Percentiles rank a stretch among this genome's conserved stretches.
These are phyloP conservation scores for Pandemis heparana DNA, from an alignment of 2,888 invertebrate genomes.

Conservation along the genomic window DNA sequence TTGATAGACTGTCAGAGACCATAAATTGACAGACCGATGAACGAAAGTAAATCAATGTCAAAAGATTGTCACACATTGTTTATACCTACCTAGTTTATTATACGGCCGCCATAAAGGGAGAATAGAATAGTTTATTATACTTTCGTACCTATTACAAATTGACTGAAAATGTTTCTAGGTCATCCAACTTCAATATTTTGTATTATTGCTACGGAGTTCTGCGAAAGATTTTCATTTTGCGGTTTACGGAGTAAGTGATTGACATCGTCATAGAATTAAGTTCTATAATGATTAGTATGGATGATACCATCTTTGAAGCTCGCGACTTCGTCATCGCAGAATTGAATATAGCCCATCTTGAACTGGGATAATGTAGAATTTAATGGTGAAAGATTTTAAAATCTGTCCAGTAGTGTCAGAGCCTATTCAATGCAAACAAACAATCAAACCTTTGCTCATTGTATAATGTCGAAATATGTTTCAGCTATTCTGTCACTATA, in stretches of 20 bases:
- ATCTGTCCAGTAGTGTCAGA: too few species aligned
- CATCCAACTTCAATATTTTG: slow-evolving; percentile 91
- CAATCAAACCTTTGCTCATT: too few species aligned
- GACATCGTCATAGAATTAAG: background rate
- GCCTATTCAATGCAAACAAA: too few species aligned
- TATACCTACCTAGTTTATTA: background rate
- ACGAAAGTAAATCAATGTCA: background rate
- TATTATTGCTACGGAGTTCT: slow-evolving; percentile 94
- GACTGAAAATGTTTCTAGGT: slow-evolving; percentile 47
- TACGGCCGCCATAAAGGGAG: too few species aligned
- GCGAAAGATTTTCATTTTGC: slow-evolving; percentile 94
- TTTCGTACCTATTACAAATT: background rate
- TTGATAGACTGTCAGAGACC: background rate
- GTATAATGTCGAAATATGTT: slow-evolving; percentile 48
- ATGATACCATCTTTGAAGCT: too few species aligned
- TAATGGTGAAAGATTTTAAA: too few species aligned
- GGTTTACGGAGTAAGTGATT: slow-evolving; percentile 89
- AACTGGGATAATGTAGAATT: too few species aligned
- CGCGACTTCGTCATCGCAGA: too few species aligned
- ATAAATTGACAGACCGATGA: background rate
- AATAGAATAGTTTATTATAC: too few species aligned
- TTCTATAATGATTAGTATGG: too few species aligned
- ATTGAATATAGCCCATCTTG: too few species aligned
- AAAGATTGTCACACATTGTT: slow-evolving; percentile 1
- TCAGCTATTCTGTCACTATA: slow-evolving; percentile 93